phyloP scores from a whole-genome alignment of 1,140 invertebrate genomes.

The Archegozetes longisetosus region DNA sequence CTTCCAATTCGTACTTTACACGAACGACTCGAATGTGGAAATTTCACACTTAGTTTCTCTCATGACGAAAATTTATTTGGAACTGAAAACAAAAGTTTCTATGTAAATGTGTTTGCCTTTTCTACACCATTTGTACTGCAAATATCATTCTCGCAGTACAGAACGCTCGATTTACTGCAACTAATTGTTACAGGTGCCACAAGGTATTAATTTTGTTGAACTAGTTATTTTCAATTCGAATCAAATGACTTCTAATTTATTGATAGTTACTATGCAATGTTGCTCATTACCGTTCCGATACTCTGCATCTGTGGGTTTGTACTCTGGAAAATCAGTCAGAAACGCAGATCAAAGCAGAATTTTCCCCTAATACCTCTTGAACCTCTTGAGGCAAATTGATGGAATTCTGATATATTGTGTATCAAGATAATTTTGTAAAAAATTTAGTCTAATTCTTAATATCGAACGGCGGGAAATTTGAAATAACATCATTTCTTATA shows the following conservation, averaged over 20 bases:
- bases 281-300: slow-evolving; percentile 75
- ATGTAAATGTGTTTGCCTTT: slow-evolving; percentile 92
- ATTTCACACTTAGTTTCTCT: slow-evolving; percentile 62
- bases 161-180: slow-evolving; percentile 85
- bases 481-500: too few species aligned
- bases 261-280: slow-evolving; percentile 69
- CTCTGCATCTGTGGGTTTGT: too few species aligned
- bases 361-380: too few species aligned
- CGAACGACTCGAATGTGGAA: slow-evolving; percentile 24
- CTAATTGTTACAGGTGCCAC: slow-evolving; percentile 97
- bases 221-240: neutral
- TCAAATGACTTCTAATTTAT: slow-evolving; percentile 6
- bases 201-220: slow-evolving; percentile 53
- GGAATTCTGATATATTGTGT: too few species aligned
- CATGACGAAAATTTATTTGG: slow-evolving; percentile 85
- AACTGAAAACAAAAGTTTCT: slow-evolving; percentile 80
- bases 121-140: slow-evolving; percentile 57
- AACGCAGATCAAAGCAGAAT: too few species aligned
- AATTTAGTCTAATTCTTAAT: too few species aligned
- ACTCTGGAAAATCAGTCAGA: slow-evolving; percentile 96
- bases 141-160: slow-evolving; percentile 92
- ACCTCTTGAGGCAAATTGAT: too few species aligned
- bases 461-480: too few species aligned
- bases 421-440: too few species aligned
- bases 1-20: slow-evolving; percentile 1